Evolutionary conservation across 2,797 vertebrate genomes (phyloP), one percentile per base, ranked within the genome.

Genomic region (Brachyrhaphis roseni): DNA sequence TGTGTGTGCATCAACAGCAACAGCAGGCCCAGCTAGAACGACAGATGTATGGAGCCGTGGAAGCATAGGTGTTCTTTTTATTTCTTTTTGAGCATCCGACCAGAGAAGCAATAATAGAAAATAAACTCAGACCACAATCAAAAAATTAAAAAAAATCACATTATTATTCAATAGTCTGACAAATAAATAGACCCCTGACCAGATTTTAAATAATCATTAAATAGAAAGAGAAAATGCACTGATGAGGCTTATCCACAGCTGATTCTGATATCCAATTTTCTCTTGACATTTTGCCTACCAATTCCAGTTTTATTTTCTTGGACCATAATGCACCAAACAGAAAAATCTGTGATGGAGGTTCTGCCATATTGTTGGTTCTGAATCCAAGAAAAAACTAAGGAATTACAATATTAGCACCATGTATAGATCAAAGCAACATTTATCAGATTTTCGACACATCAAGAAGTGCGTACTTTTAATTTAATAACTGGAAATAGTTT

Each of bases 41-140:
- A 88, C 88, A 91, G 89, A 93, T 91, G 91, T 90, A 84, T 82
- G 77, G 43, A 59, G n/a, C 34, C n/a, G 2, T 23, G 64, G 64
- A 41, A 41, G 36, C 36, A 26, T 36, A 34, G 28, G 74, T 78
- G 49, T 76, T 36, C 18, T 36, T n/a, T n/a, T 6, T 57, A 34
- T 23, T 7, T 1, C 8, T 18, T 75, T 28, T 31, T n/a, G 16
- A 51, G 72, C n/a, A 31, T 75, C 41, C 7, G 16, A n/a, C 28
- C 5, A 0, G 23, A 53, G 11, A 36, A 68, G 5, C 62, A 20
- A 5, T 41, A 41, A 41, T 23, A 66, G 34, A 66, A 66, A 3
- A 23, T 8, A 12, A 41, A 39, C 18, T n/a, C 31, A 74, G 12
- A 3, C 16, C 10, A 28, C 43, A 41, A 12, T 28, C 11, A 68